Conservation (phyloP, 1,140 invertebrate species). For the Dufourea novaeangliae region DNA sequence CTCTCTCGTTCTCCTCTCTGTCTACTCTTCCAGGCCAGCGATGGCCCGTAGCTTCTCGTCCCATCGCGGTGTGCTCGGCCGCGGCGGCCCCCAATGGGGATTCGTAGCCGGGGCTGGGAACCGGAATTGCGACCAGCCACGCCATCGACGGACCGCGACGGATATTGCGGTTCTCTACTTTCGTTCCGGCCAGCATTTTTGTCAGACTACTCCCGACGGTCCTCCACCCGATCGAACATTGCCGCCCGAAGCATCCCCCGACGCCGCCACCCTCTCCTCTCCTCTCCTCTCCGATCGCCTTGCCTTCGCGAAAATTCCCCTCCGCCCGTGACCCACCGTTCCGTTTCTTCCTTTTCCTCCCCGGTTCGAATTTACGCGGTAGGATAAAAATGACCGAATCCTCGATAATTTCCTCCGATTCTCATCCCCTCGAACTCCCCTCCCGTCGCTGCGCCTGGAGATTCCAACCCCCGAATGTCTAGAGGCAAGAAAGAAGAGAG, state of each 20-base stretch:
- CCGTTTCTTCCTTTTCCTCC: not conserved
- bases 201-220: slow-evolving; percentile 8
- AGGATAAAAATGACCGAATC: not conserved
- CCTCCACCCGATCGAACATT: not conserved
- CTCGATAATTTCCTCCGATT: not conserved
- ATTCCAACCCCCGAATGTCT: too few relatives aligned
- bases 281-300: not conserved
- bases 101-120: slow-evolving; percentile 14
- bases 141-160: slow-evolving; percentile 45
- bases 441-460: too few relatives aligned
- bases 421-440: too few relatives aligned
- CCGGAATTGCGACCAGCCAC: slow-evolving; percentile 59
- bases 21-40: not conserved
- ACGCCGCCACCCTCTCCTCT: not conserved
- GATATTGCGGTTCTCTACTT: slow-evolving; percentile 56
- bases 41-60: not conserved
- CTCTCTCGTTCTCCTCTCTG: not conserved
- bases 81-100: slow-evolving; percentile 20
- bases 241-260: not conserved
- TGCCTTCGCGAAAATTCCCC: slow-evolving; percentile 9
- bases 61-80: not conserved
- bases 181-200: slow-evolving; percentile 48
- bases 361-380: not conserved
- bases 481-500: too few relatives aligned
- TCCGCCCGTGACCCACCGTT: not conserved